phyloP scores from a whole-genome alignment of 2,797 vertebrate species.

The Enteromius mattozi region DNA sequence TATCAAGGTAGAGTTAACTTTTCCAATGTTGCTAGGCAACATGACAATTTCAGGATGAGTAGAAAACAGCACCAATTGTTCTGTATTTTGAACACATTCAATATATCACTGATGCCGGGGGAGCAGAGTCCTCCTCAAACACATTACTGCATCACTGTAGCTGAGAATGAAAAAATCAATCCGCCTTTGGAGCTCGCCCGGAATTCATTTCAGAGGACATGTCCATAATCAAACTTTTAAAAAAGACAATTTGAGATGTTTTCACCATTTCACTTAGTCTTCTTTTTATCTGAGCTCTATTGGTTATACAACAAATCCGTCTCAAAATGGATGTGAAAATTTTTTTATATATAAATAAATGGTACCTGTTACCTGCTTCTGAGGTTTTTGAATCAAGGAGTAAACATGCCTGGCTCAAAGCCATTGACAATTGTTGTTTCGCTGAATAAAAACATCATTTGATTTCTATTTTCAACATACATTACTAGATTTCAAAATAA shows the following conservation, averaged over 20 bases:
- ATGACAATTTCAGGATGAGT: slow-evolving; percentile 36
- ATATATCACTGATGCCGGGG: not conserved
- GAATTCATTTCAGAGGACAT: slow-evolving; percentile 7
- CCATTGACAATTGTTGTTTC: not conserved
- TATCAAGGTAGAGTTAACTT: slow-evolving; percentile 34
- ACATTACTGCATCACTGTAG: slow-evolving; percentile 25
- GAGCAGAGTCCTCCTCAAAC: slow-evolving; percentile 34
- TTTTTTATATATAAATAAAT: not conserved
- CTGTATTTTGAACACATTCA: slow-evolving; percentile 33
- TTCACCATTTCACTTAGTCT: slow-evolving; percentile 8
- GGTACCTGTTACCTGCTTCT: not conserved
- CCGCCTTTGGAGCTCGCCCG: not conserved
- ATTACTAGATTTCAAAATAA: not conserved
- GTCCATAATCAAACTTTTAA: slow-evolving; percentile 3
- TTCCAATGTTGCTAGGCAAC: slow-evolving; percentile 54
- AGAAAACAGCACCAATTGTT: slow-evolving; percentile 36
- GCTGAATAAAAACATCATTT: not conserved
- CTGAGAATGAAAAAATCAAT: slow-evolving; percentile 19
- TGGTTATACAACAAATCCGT: not conserved
- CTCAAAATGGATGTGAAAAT: not conserved
- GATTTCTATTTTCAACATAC: not conserved
- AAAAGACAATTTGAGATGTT: slow-evolving; percentile 18
- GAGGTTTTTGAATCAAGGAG: not conserved
- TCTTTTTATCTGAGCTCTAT: not conserved
- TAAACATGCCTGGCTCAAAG: not conserved